Percentiles rank a stretch among this genome's conserved stretches.
phyloP scores from a whole-genome alignment of 2,797 vertebrate species.

The Hippopotamyrus pictus region DNA sequence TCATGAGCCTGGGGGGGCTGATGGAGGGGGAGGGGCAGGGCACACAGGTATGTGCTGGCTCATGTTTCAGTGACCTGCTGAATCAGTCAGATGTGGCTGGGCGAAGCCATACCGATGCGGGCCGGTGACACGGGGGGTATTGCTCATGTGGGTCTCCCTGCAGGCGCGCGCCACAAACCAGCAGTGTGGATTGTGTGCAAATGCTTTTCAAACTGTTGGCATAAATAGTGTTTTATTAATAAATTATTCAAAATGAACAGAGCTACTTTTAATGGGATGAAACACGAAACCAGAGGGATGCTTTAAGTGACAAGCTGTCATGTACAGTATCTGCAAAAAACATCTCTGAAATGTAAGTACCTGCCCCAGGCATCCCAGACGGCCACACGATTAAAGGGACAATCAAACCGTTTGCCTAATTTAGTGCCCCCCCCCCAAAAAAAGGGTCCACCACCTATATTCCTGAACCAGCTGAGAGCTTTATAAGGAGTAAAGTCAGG shows the following conservation, averaged over 20 bases:
- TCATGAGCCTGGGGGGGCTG: background rate
- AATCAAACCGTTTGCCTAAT: conserved; percentile 35
- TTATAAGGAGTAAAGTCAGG: background rate
- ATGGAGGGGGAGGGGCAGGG: background rate
- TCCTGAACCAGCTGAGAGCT: background rate
- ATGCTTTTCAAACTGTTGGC: background rate
- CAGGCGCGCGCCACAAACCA: background rate
- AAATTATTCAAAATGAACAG: conserved; percentile 6
- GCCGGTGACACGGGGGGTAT: background rate
- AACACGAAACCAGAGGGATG: background rate
- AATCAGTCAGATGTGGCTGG: background rate
- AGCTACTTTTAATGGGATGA: background rate
- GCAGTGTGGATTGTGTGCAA: background rate
- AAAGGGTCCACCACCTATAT: background rate
- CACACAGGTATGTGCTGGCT: background rate
- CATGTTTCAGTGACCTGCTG: background rate
- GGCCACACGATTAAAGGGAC: background rate
- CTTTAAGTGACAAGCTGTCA: background rate
- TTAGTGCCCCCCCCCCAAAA: conserved; percentile 36
- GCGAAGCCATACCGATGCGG: background rate
- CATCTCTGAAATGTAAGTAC: background rate
- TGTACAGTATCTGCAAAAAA: background rate
- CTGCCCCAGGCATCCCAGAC: background rate
- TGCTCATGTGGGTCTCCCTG: background rate
- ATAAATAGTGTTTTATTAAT: conserved; percentile 11